phyloP scores from a whole-genome alignment of 2,797 vertebrate genomes.

The Leptatherina wallacei region DNA sequence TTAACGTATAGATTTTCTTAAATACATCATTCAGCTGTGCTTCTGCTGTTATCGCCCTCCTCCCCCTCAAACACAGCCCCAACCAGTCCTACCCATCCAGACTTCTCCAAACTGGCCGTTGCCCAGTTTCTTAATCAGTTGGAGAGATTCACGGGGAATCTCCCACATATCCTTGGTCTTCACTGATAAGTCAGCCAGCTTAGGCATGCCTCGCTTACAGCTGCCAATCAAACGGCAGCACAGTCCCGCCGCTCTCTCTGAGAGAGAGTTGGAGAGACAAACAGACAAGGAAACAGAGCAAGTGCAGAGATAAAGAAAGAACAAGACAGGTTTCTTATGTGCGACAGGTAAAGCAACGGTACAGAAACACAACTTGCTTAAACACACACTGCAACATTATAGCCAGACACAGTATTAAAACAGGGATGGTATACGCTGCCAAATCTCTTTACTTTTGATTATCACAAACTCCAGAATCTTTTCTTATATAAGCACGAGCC shows the following conservation, averaged over 20 bases:
- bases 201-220: conserved; percentile 91
- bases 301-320: conserved; percentile 49
- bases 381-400: conserved; percentile 21
- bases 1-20: conserved; percentile 19
- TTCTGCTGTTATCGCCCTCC: conserved; percentile 29
- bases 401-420: conserved; percentile 5
- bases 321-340: conserved; percentile 53
- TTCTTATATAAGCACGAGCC: conserved; percentile 33
- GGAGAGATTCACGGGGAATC: conserved; percentile 92
- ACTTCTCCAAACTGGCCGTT: conserved; percentile 96
- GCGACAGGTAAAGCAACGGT: conserved; percentile 37
- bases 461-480: conserved; percentile 20
- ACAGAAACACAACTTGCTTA: conserved; percentile 26
- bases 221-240: conserved; percentile 92
- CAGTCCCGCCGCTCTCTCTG: conserved; percentile 91
- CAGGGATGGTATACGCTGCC: background rate
- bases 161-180: conserved; percentile 97
- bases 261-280: conserved; percentile 54
- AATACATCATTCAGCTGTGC: conserved; percentile 44
- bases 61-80: conserved; percentile 33
- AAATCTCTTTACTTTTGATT: conserved; percentile 21
- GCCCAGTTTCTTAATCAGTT: conserved; percentile 93
- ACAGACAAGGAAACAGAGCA: conserved; percentile 51
- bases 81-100: conserved; percentile 91
- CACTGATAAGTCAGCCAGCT: conserved; percentile 92